Base-by-base conservation (phyloP, 2,797 vertebrate genomes). In the Xenentodon cancila region DNA sequence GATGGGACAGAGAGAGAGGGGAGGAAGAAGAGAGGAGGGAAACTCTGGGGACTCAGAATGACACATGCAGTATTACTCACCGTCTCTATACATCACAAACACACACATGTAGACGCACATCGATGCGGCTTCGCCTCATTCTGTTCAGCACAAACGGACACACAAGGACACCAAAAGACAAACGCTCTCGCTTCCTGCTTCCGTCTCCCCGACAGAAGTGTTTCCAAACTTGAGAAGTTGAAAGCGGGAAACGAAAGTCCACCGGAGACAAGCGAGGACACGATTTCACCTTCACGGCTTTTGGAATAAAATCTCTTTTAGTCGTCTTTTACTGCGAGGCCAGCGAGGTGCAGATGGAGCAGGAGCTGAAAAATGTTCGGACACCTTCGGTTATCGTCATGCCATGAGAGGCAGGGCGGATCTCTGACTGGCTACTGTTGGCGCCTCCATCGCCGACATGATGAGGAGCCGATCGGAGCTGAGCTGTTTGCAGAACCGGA, bases 31-130 rank as follows among this genome's bases (percentile, higher is more conserved):
- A 77, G 51, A 72, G 76, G 77, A 62, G 68, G 61, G 53, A 82
- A 84, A 85, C 84, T 87, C 86, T 52, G 53, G 84, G 81, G 84
- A 85, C 63, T 59, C 52, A 53, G 79, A 80, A 75, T 82, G 84
- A 86, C 83, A 85, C 83, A 85, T 81, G 81, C 82, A 79, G 82
- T 77, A 88, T 85, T 87, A 87, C 80, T 84, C 80, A 84, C 84
- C 73, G 58, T 76, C 67, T 62, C 37, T 66, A 74, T 76, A 84
- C 82, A 83, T 75, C 73, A 63, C 71, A 77, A 64, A 75, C 64
- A 73, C 77, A 77, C 58, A 68, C 65, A 72, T 51, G 20, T 53
- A 55, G 61, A 70, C 60, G 42, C 30, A 54, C 53, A 63, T 45
- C 25, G 19, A 67, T 42, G 48, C 66, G 54, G 58, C 67, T 25